phyloP scores from a whole-genome alignment of 1,140 invertebrate species.

The Bombus breviceps region DNA sequence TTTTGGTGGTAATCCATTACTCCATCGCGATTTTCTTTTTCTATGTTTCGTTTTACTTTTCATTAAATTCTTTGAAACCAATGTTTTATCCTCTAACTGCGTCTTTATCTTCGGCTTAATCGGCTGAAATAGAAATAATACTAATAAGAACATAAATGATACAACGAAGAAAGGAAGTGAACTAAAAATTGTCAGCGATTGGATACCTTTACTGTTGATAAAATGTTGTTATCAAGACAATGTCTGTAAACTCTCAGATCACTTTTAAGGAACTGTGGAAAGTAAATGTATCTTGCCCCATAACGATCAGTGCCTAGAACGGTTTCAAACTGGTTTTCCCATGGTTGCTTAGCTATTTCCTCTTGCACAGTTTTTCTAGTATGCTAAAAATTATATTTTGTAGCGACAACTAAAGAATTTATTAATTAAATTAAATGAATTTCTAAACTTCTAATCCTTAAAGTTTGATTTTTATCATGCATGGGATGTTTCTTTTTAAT shows the following conservation, averaged over 20 bases:
- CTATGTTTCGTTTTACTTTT: constrained; percentile 23
- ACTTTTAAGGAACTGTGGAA: constrained; percentile 84
- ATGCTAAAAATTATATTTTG: constrained; percentile 68
- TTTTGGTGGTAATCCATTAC: constrained; percentile 67
- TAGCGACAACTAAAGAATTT: not conserved
- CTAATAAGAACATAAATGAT: not conserved
- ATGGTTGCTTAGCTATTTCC: constrained; percentile 74
- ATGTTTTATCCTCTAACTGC: constrained; percentile 6
- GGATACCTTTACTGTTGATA: constrained; percentile 72
- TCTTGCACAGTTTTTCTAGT: constrained; percentile 78
- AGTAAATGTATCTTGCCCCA: constrained; percentile 84
- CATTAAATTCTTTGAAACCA: not conserved
- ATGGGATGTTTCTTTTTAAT: not conserved
- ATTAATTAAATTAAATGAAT: not conserved
- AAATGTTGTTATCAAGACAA: constrained; percentile 76
- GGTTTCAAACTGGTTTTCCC: constrained; percentile 74
- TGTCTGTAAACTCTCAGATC: constrained; percentile 85
- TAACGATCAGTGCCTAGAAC: constrained; percentile 83
- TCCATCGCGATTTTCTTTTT: constrained; percentile 69
- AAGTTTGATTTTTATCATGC: not conserved
- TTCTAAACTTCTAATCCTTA: not conserved
- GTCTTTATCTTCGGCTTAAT: constrained; percentile 38
- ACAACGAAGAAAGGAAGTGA: too few species aligned
- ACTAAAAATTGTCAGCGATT: not conserved
- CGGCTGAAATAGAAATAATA: constrained; percentile 47